These are phyloP conservation scores for Eurypyga helias DNA, from an alignment of 2,113 vertebrate species.

Conservation along the genomic window DNA sequence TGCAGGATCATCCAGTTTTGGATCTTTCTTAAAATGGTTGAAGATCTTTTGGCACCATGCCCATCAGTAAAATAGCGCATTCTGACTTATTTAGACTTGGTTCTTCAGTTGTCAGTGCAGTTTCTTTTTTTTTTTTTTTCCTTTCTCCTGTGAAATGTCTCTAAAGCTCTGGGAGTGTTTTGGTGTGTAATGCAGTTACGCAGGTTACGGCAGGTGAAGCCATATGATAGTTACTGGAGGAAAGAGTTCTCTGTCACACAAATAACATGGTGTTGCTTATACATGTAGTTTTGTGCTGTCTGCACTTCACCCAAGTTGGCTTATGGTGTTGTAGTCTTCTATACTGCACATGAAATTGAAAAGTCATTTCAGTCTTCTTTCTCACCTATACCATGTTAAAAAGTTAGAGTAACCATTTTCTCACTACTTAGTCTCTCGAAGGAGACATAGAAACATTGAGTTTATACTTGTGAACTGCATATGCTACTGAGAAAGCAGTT, in stretches of 20 bases:
- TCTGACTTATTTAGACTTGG: not conserved
- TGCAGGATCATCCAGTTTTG: not conserved
- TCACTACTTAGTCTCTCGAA: not conserved
- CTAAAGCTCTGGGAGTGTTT: not conserved
- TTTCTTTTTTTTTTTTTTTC: not conserved
- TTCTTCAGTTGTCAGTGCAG: not conserved
- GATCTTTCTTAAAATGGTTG: not conserved
- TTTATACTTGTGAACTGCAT: not conserved
- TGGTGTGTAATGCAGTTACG: not conserved
- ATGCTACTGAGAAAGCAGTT: too few relatives aligned
- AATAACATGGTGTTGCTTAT: not conserved
- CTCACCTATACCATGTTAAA: rapidly evolving
- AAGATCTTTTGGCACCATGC: not conserved
- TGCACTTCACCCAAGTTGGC: rapidly evolving
- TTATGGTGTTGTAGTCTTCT: not conserved
- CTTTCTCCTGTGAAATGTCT: not conserved
- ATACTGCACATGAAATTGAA: not conserved
- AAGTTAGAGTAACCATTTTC: not conserved
- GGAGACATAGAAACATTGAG: not conserved
- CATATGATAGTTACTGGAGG: not conserved
- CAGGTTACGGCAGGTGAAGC: not conserved
- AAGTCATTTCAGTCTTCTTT: not conserved
- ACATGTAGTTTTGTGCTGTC: rapidly evolving
- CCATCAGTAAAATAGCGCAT: not conserved
- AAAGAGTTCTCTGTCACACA: not conserved